These are phyloP conservation scores for Bellardia bayeri DNA, from an alignment of 2,888 invertebrate genomes.

Conservation along the genomic window DNA sequence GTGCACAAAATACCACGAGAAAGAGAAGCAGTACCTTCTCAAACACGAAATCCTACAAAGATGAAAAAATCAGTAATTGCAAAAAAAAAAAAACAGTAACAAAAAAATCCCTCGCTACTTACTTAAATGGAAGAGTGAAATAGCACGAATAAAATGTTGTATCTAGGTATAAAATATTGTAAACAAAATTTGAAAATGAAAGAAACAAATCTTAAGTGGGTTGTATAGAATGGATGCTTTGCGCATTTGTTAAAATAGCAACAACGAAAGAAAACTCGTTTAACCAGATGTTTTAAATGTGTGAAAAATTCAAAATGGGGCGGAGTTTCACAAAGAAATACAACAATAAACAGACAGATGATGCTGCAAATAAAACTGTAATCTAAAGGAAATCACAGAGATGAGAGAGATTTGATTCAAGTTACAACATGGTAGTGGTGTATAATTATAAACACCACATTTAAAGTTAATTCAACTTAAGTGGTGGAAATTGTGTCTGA, in stretches of 20 bases:
- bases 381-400: conserved; percentile 11
- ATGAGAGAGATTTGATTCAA: not conserved
- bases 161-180: not conserved
- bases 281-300: conserved; percentile 46
- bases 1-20: not conserved
- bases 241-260: conserved; percentile 35
- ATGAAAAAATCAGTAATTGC: conserved; percentile 34
- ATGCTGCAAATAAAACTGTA: conserved; percentile 24
- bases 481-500: not conserved
- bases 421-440: not conserved
- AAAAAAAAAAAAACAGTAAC: conserved; percentile 16
- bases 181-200: conserved; percentile 46
- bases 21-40: not conserved
- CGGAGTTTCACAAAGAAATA: conserved; percentile 24
- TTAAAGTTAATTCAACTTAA: not conserved
- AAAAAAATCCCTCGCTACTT: not conserved
- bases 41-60: conserved; percentile 70
- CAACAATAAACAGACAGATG: conserved; percentile 38
- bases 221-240: conserved; percentile 52
- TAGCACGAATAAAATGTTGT: conserved; percentile 1
- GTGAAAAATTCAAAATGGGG: conserved; percentile 15
- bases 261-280: conserved; percentile 54
- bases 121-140: conserved; percentile 47
- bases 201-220: conserved; percentile 56
- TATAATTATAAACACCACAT: not conserved